Conservation (phyloP, 2,797 vertebrate species). For the Xenops minutus region DNA sequence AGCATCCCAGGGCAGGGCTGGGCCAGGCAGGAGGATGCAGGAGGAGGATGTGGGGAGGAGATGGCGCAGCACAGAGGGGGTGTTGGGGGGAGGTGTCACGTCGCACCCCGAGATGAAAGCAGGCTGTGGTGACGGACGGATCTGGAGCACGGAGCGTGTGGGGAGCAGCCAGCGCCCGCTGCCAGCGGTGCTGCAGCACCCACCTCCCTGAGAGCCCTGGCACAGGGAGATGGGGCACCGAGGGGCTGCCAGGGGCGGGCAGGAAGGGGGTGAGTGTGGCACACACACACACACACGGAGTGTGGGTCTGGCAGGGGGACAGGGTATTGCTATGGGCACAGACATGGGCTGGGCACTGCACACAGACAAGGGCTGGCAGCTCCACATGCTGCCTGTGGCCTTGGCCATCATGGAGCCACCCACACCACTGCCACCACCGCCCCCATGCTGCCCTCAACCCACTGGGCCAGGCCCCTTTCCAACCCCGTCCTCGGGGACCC, state of each 20-base stretch:
- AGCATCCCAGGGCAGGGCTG: not conserved
- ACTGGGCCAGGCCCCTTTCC: rapidly evolving
- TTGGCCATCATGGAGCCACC: not conserved
- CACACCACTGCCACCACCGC: not conserved
- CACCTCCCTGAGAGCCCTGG: rapidly evolving
- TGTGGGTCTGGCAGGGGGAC: not conserved
- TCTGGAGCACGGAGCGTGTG: not conserved
- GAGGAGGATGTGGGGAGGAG: not conserved
- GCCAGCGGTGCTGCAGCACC: not conserved
- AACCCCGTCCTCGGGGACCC: rapidly evolving
- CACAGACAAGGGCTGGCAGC: not conserved
- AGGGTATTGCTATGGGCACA: not conserved
- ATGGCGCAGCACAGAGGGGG: rapidly evolving
- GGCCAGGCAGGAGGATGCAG: not conserved
- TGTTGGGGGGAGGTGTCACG: not conserved
- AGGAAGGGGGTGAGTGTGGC: rapidly evolving
- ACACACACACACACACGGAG: no score
- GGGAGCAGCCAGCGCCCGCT: not conserved
- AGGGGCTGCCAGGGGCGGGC: not conserved
- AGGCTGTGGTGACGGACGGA: not conserved
- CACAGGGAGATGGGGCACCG: not conserved
- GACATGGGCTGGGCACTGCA: not conserved
- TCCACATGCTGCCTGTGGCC: rapidly evolving
- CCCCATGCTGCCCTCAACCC: not conserved
- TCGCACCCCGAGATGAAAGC: not conserved